Evolutionary conservation across 2,113 vertebrate species (phyloP).

Genomic region (Centropus unirufus): DNA sequence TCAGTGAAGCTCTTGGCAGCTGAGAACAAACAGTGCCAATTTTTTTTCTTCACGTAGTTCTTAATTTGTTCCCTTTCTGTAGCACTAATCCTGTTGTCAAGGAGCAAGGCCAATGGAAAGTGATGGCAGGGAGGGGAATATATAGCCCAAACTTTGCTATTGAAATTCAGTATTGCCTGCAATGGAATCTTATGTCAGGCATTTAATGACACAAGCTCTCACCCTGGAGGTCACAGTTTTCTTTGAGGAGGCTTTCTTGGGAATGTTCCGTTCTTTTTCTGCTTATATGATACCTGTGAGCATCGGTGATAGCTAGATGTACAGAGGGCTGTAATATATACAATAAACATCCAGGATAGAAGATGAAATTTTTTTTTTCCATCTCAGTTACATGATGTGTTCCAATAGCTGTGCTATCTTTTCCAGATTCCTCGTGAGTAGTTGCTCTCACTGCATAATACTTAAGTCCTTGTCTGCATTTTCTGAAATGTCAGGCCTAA

Average conservation of each 20-base stretch:
- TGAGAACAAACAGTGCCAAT: background rate
- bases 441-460: background rate
- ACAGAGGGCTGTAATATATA: background rate
- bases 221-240: background rate
- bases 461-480: background rate
- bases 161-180: background rate
- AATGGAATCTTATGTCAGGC: background rate
- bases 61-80: background rate
- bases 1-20: background rate
- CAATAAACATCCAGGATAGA: slow-evolving; percentile 12
- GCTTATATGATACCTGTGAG: background rate
- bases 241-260: slow-evolving; percentile 4
- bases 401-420: background rate
- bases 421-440: background rate
- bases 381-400: background rate
- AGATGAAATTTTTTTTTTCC: slow-evolving; percentile 11
- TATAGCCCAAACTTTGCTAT: background rate
- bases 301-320: background rate
- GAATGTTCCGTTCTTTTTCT: slow-evolving; percentile 41
- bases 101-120: background rate
- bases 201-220: background rate
- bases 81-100: background rate
- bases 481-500: background rate
- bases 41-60: background rate
- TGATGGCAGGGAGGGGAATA: background rate